Evolutionary conservation across 2,113 vertebrate species (phyloP).

Genomic region (Aphyosemion australe): DNA sequence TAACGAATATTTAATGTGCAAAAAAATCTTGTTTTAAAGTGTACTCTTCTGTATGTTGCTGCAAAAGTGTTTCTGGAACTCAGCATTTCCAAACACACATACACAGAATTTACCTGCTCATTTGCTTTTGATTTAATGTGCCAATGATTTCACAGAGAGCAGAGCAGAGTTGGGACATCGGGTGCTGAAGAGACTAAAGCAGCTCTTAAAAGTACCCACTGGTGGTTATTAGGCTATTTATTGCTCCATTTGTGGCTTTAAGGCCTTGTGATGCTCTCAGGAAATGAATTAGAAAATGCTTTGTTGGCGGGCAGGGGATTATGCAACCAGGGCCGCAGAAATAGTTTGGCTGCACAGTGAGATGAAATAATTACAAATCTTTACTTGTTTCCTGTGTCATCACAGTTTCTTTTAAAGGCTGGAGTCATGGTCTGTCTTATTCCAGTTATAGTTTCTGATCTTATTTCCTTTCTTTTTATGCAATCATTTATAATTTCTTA

Average conservation of each 20-base stretch:
- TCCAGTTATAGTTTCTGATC: neutral
- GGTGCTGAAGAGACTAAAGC: conserved; percentile 35
- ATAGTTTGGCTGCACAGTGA: conserved; percentile 51
- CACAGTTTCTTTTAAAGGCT: neutral
- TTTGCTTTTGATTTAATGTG: conserved; percentile 32
- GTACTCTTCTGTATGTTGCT: neutral
- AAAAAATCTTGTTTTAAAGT: neutral
- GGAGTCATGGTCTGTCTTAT: conserved; percentile 13
- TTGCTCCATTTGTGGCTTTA: conserved; percentile 64
- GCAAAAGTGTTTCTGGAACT: too few relatives aligned
- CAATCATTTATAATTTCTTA: neutral
- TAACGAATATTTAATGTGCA: too few relatives aligned
- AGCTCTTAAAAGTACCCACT: conserved; percentile 36
- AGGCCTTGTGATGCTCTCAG: conserved; percentile 50
- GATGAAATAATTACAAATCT: conserved; percentile 52
- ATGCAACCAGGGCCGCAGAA: conserved; percentile 60
- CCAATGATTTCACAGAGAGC: conserved; percentile 9
- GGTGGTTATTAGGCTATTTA: conserved; percentile 61
- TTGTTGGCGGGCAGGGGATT: conserved; percentile 63
- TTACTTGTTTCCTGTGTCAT: conserved; percentile 21
- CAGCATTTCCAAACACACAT: neutral
- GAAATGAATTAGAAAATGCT: conserved; percentile 68
- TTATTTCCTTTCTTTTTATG: neutral
- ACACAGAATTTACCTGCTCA: conserved; percentile 2
- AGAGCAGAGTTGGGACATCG: conserved; percentile 1